Conservation (phyloP, 2,113 vertebrate genomes). For the Paralichthys olivaceus region DNA sequence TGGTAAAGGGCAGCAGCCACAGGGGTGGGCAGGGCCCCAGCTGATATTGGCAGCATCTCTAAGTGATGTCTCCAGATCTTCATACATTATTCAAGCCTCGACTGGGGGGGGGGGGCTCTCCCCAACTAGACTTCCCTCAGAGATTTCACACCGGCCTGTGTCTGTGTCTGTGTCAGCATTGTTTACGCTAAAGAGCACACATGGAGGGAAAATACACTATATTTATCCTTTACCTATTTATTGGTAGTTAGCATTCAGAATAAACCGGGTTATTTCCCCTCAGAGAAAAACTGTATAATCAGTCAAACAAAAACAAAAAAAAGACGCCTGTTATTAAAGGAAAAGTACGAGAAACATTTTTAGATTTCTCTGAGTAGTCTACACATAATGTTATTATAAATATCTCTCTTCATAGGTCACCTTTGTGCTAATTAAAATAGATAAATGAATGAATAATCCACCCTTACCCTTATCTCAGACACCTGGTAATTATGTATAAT, state of each 20-base stretch:
- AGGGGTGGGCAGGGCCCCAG: slow-evolving; percentile 65
- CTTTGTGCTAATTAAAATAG: slow-evolving; percentile 68
- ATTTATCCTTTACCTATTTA: slow-evolving; percentile 59
- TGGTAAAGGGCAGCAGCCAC: slow-evolving; percentile 76
- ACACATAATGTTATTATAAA: slow-evolving; percentile 39
- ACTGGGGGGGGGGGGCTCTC: slow-evolving; percentile 48
- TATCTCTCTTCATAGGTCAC: slow-evolving; percentile 53
- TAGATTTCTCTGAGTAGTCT: slow-evolving; percentile 17
- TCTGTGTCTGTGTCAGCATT: slow-evolving; percentile 64
- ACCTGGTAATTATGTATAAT: slow-evolving; percentile 67
- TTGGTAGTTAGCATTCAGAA: slow-evolving; percentile 26
- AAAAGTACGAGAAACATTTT: slow-evolving; percentile 18
- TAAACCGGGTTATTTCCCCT: slow-evolving; percentile 16
- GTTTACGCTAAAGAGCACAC: slow-evolving; percentile 62
- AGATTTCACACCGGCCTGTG: slow-evolving; percentile 62
- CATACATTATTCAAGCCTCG: slow-evolving; percentile 80
- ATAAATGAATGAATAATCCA: slow-evolving; percentile 66
- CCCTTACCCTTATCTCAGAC: slow-evolving; percentile 61
- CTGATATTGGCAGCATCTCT: slow-evolving; percentile 80
- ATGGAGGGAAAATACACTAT: slow-evolving; percentile 42
- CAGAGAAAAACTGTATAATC: slow-evolving; percentile 16
- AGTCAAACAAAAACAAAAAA: neutral
- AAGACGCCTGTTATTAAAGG: neutral
- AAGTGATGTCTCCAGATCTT: slow-evolving; percentile 79
- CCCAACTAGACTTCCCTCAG: slow-evolving; percentile 65